These are phyloP conservation scores for Vulpes ferrilata DNA, from an alignment of 2,113 vertebrate species.

Conservation along the genomic window DNA sequence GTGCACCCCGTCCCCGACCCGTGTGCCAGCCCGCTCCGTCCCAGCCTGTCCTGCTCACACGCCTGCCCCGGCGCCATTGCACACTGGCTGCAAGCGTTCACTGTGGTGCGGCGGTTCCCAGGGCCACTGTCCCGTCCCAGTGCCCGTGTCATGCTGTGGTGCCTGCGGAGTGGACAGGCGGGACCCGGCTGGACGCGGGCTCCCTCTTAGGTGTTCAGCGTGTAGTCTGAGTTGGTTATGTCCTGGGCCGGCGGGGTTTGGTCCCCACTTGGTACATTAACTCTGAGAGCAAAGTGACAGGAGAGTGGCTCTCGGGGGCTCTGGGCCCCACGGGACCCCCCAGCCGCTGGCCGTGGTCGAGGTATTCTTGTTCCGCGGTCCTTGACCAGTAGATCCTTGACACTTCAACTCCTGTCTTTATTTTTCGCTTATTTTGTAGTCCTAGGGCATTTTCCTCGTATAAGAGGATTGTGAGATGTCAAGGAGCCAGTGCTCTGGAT, in stretches of 20 bases:
- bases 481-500: background rate
- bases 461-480: background rate
- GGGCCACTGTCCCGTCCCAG: background rate
- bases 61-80: rapidly evolving
- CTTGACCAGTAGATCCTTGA: background rate
- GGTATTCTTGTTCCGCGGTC: too few relatives aligned
- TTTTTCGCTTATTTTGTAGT: background rate
- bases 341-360: too few relatives aligned
- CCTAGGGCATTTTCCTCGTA: background rate
- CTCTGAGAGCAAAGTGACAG: background rate
- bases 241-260: too few relatives aligned
- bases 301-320: background rate
- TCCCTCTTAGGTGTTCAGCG: background rate
- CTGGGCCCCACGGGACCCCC: background rate
- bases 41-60: background rate
- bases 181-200: too few relatives aligned
- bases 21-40: too few relatives aligned
- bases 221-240: background rate
- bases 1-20: too few relatives aligned
- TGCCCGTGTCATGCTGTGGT: rapidly evolving
- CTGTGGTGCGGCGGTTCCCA: too few relatives aligned
- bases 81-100: rapidly evolving
- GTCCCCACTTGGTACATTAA: too few relatives aligned
- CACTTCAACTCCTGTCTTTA: background rate
- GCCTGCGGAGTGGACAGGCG: too few relatives aligned